Evolutionary conservation across 2,113 vertebrate genomes (phyloP).

Genomic region (Sorex araneus): DNA sequence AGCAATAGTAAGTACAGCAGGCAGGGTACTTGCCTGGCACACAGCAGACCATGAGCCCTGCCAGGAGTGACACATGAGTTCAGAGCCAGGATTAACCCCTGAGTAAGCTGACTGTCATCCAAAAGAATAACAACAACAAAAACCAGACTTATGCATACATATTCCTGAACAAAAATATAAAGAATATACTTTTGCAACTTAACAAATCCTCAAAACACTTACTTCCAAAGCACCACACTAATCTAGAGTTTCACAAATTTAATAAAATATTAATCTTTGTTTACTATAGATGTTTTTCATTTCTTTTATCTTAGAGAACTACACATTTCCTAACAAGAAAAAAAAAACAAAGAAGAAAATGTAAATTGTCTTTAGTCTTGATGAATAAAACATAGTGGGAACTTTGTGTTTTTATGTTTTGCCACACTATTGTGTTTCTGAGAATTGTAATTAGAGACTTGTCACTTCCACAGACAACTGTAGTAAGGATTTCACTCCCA

Average conservation of each 20-base stretch:
- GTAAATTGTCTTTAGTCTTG: neutral
- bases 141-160: neutral
- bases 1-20: no score
- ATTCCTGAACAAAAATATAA: neutral
- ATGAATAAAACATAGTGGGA: neutral
- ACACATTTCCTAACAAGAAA: constrained; percentile 6
- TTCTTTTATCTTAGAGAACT: constrained; percentile 1
- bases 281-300: constrained; percentile 8
- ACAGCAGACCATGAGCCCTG: no score
- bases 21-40: no score
- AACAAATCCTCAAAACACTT: constrained; percentile 9
- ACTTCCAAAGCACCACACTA: constrained; percentile 18
- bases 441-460: neutral
- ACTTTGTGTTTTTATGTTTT: neutral
- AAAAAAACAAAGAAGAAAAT: neutral
- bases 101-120: no score
- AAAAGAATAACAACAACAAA: no score
- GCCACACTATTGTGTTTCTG: neutral
- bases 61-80: no score
- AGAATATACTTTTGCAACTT: neutral
- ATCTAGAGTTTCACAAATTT: neutral
- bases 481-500: neutral
- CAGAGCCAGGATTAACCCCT: no score
- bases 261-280: neutral
- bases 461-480: neutral